Evolutionary conservation across 2,113 vertebrate genomes (phyloP), one percentile per base, ranked within the genome.

Genomic region (Megaleporinus macrocephalus): DNA sequence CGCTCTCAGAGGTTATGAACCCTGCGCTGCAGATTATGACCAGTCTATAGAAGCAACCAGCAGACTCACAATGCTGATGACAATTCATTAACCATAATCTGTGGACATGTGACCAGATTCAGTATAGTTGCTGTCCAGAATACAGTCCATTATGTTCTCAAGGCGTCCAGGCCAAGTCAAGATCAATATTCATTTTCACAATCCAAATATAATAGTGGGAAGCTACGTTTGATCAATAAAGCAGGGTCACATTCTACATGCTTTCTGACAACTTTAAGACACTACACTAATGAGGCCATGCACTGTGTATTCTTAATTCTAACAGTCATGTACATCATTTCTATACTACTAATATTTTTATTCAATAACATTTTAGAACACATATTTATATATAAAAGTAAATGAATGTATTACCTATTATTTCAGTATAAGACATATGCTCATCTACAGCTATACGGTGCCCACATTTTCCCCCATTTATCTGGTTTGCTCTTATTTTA

Each of bases 41-140:
- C 33, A 36, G 65, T 68, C 30, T 22, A 65, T 65, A 29, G 14
- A 68, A 29, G 20, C 20, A 18, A 66, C 33, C 29, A 20, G 18
- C 30, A 36, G 18, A 10, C 62, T 80, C 24, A 47, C 69, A 62
- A 72, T 73, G 36, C 69, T 24, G 41, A 73, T 63, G 57, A 49
- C 57, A 49, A 71, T 62, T 80, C 41, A 80, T 51, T 59, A 55
- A 36, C 72, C 57, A 80, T 73, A 51, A 73, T 41, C n/a, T 14
- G 10, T 24, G 22, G 44, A 81, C 47, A 18, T 41, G 33, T 66
- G 44, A 22, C 30, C 30, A 55, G 59, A 41, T 81, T 16, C 29
- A 66, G 49, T 66, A 24, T 44, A 70, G 68, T 73, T 81, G 62
- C 79, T 74, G 29, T 49, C 33, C 49, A 27, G 72, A 33, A 57